Base-by-base conservation (phyloP, 2,797 vertebrate species). In the Anomalospiza imberbis region DNA sequence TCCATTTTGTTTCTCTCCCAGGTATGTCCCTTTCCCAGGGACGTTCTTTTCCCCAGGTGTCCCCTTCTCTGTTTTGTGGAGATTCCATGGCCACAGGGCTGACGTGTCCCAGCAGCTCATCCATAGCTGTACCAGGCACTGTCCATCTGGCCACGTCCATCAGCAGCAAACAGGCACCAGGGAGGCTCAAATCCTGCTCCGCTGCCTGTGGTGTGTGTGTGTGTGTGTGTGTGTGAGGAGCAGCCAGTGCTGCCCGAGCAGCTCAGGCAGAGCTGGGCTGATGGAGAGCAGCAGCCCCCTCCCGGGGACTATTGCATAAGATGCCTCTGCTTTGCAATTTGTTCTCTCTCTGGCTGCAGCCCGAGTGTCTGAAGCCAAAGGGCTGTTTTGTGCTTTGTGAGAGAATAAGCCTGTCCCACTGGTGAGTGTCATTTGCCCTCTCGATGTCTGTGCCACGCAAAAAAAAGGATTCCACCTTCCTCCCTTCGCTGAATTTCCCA, bases 401-500 rank as follows among this genome's bases (percentile, higher is more conserved):
- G 50, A 45, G 38, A 80, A 48, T 1, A 1, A 66, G 53, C 28
- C 70, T 22, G 38, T 62, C 54, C 48, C 44, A 7, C 32, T 14
- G 55, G 4, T 5, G 42, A 66, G 40, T 31, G 42, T 53, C 68
- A 10, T 53, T 16, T 63, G 81, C 84, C 53, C 63, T 40, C 47
- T 67, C 10, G 0, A 2, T 3, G 47, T 17, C 48, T 7, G 3
- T 16, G 40, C 10, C 40, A 1, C 3, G 34, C 17, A 58, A 8
- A 21, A 13, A 28, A 44, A 34, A 34, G 34, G 29, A 24, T 47
- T 36, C 11, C 45, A 78, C 85, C 84, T 85, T 45, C 16, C 14
- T 12, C 7, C 44, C 19, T 55, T 55, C 32, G 93, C 51, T 81
- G 92, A 68, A 92, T 91, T 84, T 88, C 94, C 82, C 74, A 17